Evolutionary conservation across 2,797 vertebrate genomes (phyloP), one percentile per base, ranked within the genome.

Genomic region (Myotis myotis): DNA sequence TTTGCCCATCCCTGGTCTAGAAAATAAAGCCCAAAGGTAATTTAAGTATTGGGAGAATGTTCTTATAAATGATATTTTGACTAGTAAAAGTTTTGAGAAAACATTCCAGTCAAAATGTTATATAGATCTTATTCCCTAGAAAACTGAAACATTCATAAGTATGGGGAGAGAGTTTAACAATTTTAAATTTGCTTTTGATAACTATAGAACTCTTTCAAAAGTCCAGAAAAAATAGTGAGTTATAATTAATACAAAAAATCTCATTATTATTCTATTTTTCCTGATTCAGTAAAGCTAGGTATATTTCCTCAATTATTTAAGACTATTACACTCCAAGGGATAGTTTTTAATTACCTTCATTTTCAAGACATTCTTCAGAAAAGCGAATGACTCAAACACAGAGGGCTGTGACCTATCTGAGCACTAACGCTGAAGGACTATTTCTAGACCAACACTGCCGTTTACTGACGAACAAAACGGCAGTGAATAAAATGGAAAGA

Each of bases 231-330:
- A 55, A 20, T 1, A 76, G 5, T 87, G 17, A 62, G 86, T 79
- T 92, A 38, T 20, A 68, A 82, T 12, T 38, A 84, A 91, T 23
- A 53, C 2, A 91, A 93, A 93, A 83, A 87, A 68, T 79, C 10
- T 51, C 74, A 70, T 89, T 80, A 70, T 84, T 84, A 84, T 36
- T 76, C 8, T 28, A 66, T 57, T 89, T 91, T 90, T 49, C 33
- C 64, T 81, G 70, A 95, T 25, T 33, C 49, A 82, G 66, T 87
- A 87, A 90, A 93, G 3, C 30, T 78, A 90, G 20, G 8, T 81
- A 15, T 84, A 72, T 44, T 78, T 87, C 66, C 62, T 94, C 15
- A 79, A 75, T 82, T 82, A 86, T 30, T 19, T 95, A 93, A 76
- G 23, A 92, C 13, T 49, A 76, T 36, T 87, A 80, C 85, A 33